Percentiles rank a stretch among this genome's conserved stretches.
phyloP scores from a whole-genome alignment of 1,140 invertebrate genomes.

The Manduca sexta region DNA sequence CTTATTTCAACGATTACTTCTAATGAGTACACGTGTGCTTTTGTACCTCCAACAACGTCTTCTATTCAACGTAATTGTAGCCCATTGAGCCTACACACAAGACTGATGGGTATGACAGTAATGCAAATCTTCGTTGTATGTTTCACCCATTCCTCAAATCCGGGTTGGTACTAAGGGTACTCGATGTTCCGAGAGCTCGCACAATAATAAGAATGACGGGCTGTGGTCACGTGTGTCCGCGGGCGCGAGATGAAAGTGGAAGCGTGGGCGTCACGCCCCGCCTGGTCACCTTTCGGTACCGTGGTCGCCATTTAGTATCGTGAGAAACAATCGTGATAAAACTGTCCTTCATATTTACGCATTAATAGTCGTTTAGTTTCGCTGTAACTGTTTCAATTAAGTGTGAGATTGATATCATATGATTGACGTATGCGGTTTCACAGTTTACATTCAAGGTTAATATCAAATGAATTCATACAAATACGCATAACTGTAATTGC shows the following conservation, averaged over 20 bases:
- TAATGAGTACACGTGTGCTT: conserved; percentile 19
- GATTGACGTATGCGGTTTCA: not conserved
- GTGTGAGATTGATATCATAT: not conserved
- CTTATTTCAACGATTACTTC: conserved; percentile 23
- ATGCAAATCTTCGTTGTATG: conserved; percentile 41
- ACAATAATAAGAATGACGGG: conserved; percentile 42
- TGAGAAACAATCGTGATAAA: conserved; percentile 18
- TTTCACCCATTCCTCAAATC: conserved; percentile 31
- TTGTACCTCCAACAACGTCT: conserved; percentile 22
- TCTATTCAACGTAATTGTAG: conserved; percentile 41
- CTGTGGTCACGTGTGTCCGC: conserved; percentile 39
- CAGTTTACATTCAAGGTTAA: not conserved
- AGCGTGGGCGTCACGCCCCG: conserved; percentile 41
- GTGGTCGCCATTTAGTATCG: conserved; percentile 10
- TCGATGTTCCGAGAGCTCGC: conserved; percentile 26
- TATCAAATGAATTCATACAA: not conserved
- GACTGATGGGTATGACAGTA: conserved; percentile 43
- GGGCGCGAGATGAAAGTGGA: conserved; percentile 54
- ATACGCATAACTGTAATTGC: not conserved
- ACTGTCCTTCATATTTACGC: conserved; percentile 9
- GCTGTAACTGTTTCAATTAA: conserved; percentile 1
- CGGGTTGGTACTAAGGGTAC: conserved; percentile 25
- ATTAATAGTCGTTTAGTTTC: not conserved
- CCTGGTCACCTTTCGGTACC: conserved; percentile 29
- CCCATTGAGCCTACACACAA: conserved; percentile 36